Base-by-base conservation (phyloP, 2,113 vertebrate species). In the Entomyzon cyanotis region DNA sequence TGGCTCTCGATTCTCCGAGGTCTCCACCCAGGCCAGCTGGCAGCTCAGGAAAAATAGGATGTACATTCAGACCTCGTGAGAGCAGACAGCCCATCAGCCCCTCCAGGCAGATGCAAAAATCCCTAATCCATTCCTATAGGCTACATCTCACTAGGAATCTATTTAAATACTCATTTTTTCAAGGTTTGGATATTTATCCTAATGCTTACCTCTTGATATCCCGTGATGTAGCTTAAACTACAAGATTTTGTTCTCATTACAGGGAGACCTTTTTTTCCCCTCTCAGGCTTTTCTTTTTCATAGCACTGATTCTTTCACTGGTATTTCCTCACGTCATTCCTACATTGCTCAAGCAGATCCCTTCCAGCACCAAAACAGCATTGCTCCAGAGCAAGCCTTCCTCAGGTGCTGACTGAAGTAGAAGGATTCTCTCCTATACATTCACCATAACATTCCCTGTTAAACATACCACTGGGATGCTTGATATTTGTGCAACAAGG, bases 21-120 rank as follows among this genome's bases (percentile, higher is more conserved):
- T 73, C 70, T 85, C 93, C 89, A 93, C 94, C 41, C 83, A 93
- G 37, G 33, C 89, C 92, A 94, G 89, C 91, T 87, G 84, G 79
- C 83, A 90, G 75, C 70, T 65, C 63, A 69, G 42, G 46, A 73
- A 77, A 84, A 92, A 33, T 10, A 2, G 50, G 44, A 83, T 88
- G 37, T 39, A 41, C 10, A 0, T 63, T 81, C 39, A 74, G 53
- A 90, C 12, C 46, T 83, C 0, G 0, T 46, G 68, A 93, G 50
- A 80, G 75, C 46, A 53, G 50, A 41, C 17, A 90, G 76, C 35
- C 59, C 76, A 80, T 76, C 94, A 73, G 9, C 55, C 67, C 59
- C 59, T 85, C 37, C 46, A 50, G 46, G 55, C 22, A 92, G 37
- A 27, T 76, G 10, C 11, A 88, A 93, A 91, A 89, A 55, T 21